Evolutionary conservation across 2,113 vertebrate species (phyloP), one percentile per base, ranked within the genome.

Genomic region (Pelecanoides urinatrix): DNA sequence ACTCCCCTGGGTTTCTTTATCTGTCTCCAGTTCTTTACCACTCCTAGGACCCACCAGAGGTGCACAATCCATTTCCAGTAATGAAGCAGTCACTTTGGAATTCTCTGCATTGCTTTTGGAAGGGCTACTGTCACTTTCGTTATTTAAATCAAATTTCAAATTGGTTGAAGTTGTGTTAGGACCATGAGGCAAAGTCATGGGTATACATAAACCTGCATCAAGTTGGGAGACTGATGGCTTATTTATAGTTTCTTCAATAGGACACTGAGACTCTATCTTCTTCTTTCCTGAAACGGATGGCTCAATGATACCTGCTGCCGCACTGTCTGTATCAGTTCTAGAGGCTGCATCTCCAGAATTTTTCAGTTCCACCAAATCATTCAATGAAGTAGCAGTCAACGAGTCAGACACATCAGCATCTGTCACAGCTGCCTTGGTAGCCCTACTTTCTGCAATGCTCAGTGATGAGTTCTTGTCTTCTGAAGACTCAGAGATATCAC

Each of bases 11-110:
- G 17, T 85, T 91, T 96, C 92, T 88, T 96, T 52, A 93, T 84
- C 77, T 25, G 38, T 77, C 63, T 97, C 95, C 36, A 94, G 72
- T 91, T 97, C 96, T 92, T 94, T 63, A 56, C 79, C 86, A 40
- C 34, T 95, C 26, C 73, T 73, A 76, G 62, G 83, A 83, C 4
- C 17, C 50, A 91, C 68, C 78, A 40, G 32, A 87, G 26, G 22
- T 23, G 9, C 18, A 13, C 0, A 1, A 87, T 85, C 73, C 42
- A 52, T 34, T 78, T 68, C 84, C 45, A 93, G 62, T 65, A 78
- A 78, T 0, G 23, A 70, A 96, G 73, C 63, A 79, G 65, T 74
- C 58, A 47, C 56, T 88, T 70, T 42, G 66, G 76, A 87, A 89
- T 81, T 93, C 75, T 94, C 95, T 5, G 34, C 55, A 72, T 61